phyloP scores from a whole-genome alignment of 2,888 invertebrate genomes.

The Xiphydria camelus region DNA sequence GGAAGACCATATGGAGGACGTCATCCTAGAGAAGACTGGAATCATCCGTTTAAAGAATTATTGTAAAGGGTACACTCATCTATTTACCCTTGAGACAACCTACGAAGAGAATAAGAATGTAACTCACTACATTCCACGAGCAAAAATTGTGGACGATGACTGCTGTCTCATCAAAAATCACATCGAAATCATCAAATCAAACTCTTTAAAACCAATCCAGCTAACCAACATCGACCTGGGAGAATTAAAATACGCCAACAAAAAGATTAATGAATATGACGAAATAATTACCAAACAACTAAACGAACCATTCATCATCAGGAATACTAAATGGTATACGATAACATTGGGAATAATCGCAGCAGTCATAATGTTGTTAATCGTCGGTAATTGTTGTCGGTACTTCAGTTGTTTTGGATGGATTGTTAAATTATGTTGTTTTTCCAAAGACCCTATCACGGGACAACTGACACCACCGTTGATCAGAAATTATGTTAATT shows the following conservation, averaged over 20 bases:
- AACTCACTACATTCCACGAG: constrained; percentile 12
- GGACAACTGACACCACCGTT: no score
- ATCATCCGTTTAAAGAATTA: constrained; percentile 6
- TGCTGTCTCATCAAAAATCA: constrained; percentile 16
- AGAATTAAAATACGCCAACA: constrained; percentile 24
- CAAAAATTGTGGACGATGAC: constrained; percentile 18
- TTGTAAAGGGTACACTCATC: constrained; percentile 19
- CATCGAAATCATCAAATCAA: constrained; percentile 6
- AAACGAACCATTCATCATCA: constrained; percentile 21
- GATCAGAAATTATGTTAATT: no score
- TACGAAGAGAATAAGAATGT: constrained; percentile 6
- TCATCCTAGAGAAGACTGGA: constrained; percentile 12
- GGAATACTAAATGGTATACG: constrained; percentile 24
- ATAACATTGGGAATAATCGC: constrained; percentile 11
- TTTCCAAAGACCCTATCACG: no score
- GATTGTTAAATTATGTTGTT: no score
- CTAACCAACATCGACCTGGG: constrained; percentile 20
- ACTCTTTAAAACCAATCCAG: constrained; percentile 17
- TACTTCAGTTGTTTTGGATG: constrained; percentile 3
- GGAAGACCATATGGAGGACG: constrained; percentile 18
- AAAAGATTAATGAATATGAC: constrained; percentile 28
- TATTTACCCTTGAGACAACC: constrained; percentile 12
- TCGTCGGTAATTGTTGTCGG: constrained; percentile 11
- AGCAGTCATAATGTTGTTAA: constrained; percentile 9
- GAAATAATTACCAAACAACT: constrained; percentile 20